A percentile compares a stretch with the other conserved stretches of the same genome.
phyloP scores from a whole-genome alignment of 2,797 vertebrate species.

The Vespertilio murinus region DNA sequence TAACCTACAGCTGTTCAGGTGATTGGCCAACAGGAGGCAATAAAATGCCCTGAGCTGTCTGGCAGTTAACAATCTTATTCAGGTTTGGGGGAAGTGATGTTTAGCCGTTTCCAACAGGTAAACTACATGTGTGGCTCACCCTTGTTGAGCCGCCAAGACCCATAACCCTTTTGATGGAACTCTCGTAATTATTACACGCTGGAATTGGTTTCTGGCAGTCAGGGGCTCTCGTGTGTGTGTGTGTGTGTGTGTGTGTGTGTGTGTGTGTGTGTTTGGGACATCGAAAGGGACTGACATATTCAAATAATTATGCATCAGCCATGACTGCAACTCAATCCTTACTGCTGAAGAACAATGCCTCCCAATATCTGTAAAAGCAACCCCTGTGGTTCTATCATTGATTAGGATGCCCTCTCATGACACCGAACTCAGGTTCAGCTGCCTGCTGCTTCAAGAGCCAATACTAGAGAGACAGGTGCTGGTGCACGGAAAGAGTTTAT shows the following conservation, averaged over 20 bases:
- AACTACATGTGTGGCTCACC: too few relatives aligned
- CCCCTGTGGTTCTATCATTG: background rate
- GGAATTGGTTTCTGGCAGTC: background rate
- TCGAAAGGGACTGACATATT: background rate
- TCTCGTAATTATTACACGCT: too few relatives aligned
- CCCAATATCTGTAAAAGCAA: background rate
- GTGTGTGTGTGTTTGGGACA: background rate
- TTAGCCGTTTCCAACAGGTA: too few relatives aligned
- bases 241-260: too few relatives aligned
- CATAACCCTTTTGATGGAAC: too few relatives aligned
- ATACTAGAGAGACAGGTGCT: background rate
- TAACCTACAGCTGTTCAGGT: too few relatives aligned
- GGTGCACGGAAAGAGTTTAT: background rate
- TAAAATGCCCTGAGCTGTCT: too few relatives aligned
- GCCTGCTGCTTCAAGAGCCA: background rate
- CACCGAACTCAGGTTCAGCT: background rate
- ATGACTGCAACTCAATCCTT: background rate
- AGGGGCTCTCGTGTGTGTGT: background rate
- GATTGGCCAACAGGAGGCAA: too few relatives aligned
- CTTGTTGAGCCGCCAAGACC: too few relatives aligned
- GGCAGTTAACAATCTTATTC: too few relatives aligned
- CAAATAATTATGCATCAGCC: background rate
- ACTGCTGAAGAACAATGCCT: background rate
- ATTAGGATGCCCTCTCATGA: background rate
- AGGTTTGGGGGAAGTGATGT: too few relatives aligned